These are phyloP conservation scores for Euborellia annulipes DNA, from an alignment of 1,140 invertebrate genomes.

Conservation along the genomic window DNA sequence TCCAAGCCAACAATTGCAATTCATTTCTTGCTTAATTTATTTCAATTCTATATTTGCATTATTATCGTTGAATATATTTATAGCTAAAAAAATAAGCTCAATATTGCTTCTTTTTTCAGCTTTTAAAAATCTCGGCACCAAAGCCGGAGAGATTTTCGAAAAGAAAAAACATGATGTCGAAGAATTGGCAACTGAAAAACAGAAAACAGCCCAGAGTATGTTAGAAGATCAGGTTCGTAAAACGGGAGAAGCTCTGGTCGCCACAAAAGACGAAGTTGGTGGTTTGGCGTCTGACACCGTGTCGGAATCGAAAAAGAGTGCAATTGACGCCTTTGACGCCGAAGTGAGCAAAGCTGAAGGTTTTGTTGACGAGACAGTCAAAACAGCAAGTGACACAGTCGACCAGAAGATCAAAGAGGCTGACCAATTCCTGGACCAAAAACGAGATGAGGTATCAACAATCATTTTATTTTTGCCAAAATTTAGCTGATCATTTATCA, in stretches of 20 bases:
- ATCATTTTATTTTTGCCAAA: no score
- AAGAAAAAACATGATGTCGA: conserved; percentile 43
- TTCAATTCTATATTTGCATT: no score
- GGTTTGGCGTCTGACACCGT: conserved; percentile 20
- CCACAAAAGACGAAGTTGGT: conserved; percentile 29
- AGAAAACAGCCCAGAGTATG: conserved; percentile 32
- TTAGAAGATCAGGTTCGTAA: conserved; percentile 41
- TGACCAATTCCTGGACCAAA: conserved; percentile 27
- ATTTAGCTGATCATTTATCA: no score
- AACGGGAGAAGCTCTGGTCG: conserved; percentile 33
- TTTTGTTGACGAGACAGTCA: conserved; percentile 2
- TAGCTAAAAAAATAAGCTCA: no score
- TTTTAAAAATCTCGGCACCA: conserved; percentile 22
- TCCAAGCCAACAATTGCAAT: no score
- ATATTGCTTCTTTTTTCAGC: conserved; percentile 17
- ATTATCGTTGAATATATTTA: no score
- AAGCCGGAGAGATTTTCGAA: conserved; percentile 40
- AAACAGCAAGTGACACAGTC: conserved; percentile 21
- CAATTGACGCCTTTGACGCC: conserved; percentile 20
- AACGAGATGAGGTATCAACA: conserved; percentile 22
- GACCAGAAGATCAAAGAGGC: conserved; percentile 28
- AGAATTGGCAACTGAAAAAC: conserved; percentile 37
- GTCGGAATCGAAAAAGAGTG: conserved; percentile 19
- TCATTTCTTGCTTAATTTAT: no score
- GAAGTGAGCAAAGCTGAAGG: conserved; percentile 20